phyloP scores from a whole-genome alignment of 2,113 vertebrate genomes.

The Oncorhynchus mykiss region DNA sequence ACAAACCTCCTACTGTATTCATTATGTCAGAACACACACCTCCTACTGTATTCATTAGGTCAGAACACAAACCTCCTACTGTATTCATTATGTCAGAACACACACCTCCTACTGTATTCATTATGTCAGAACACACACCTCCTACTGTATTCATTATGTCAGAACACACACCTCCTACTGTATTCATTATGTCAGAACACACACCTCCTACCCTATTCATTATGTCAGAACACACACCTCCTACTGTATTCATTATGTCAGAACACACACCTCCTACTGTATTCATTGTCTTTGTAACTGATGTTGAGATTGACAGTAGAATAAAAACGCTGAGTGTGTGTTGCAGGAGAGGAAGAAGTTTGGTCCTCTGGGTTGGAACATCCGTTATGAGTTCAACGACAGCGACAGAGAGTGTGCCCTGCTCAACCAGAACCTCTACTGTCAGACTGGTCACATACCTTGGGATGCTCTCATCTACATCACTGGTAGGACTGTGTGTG shows the following conservation, averaged over 20 bases:
- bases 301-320: not conserved
- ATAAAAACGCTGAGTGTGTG: not conserved
- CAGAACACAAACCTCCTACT: too few relatives aligned
- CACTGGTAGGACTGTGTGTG: slow-evolving; percentile 57
- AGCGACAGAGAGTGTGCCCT: slow-evolving; percentile 83
- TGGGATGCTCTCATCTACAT: slow-evolving; percentile 78
- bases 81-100: too few relatives aligned
- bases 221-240: too few relatives aligned
- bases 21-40: too few relatives aligned
- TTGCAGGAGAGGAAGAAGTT: slow-evolving; percentile 83
- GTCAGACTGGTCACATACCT: slow-evolving; percentile 70
- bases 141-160: too few relatives aligned
- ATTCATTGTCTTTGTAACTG: not conserved
- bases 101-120: too few relatives aligned
- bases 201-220: too few relatives aligned
- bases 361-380: slow-evolving; percentile 83
- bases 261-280: not conserved
- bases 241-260: slow-evolving; percentile 29
- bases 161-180: too few relatives aligned
- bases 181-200: too few relatives aligned
- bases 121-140: too few relatives aligned
- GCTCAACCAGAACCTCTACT: slow-evolving; percentile 80
- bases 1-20: too few relatives aligned
- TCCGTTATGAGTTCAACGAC: slow-evolving; percentile 82
- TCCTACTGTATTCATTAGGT: too few relatives aligned